Percentiles rank a stretch among this genome's conserved stretches.
These are phyloP conservation scores for Oncorhynchus masou DNA, from an alignment of 2,113 vertebrate genomes.

Conservation along the genomic window DNA sequence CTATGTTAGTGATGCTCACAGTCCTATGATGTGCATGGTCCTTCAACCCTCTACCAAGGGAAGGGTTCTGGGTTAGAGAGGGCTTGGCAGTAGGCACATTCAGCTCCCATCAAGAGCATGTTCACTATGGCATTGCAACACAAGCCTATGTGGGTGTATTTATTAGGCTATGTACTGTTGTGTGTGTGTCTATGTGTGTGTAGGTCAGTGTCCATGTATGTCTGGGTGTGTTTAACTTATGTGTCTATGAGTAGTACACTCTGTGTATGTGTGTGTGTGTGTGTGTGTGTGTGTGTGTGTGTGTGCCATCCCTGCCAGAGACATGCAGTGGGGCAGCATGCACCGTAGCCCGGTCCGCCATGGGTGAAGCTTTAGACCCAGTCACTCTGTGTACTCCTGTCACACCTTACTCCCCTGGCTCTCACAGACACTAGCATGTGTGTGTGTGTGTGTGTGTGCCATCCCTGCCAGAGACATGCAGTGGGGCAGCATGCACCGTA, in stretches of 20 bases:
- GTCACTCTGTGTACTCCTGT: neutral
- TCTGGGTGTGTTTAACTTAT: neutral
- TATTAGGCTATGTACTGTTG: neutral
- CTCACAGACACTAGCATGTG: slow-evolving; percentile 44
- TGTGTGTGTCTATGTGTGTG: neutral
- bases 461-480: too few relatives aligned
- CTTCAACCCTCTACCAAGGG: slow-evolving; percentile 38
- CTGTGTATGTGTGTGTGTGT: too few relatives aligned
- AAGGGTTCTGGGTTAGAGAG: slow-evolving; percentile 23
- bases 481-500: too few relatives aligned
- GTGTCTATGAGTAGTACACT: neutral
- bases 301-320: slow-evolving; percentile 31
- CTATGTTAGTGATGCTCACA: too few relatives aligned
- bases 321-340: slow-evolving; percentile 61
- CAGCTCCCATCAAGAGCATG: slow-evolving; percentile 37
- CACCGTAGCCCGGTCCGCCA: slow-evolving; percentile 55
- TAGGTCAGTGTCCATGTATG: slow-evolving; percentile 3
- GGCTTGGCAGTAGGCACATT: slow-evolving; percentile 47
- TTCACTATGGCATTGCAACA: slow-evolving; percentile 1
- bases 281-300: too few relatives aligned
- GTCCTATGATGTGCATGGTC: neutral
- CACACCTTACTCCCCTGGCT: slow-evolving; percentile 32
- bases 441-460: slow-evolving; percentile 19
- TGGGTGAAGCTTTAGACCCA: slow-evolving; percentile 39
- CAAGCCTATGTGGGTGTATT: neutral